A percentile compares a stretch with the other conserved stretches of the same genome.
Evolutionary conservation across 2,113 vertebrate genomes (phyloP).

Genomic region (Hipposideros armiger): DNA sequence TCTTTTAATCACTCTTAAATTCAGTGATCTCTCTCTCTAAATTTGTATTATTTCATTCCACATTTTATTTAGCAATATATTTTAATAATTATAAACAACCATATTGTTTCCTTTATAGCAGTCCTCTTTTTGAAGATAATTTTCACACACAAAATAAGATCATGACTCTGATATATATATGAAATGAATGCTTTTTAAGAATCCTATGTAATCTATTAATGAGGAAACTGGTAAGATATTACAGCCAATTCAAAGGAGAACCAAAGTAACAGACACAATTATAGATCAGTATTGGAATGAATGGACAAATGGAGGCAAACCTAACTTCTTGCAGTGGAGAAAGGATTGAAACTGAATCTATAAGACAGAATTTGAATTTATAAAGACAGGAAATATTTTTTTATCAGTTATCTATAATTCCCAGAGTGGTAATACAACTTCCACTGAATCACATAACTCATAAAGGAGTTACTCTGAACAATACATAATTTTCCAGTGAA

Average conservation of each 20-base stretch:
- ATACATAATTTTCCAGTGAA: background rate
- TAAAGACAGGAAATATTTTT: background rate
- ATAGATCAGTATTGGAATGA: background rate
- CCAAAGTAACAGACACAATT: background rate
- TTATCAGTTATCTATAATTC: background rate
- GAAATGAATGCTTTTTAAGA: background rate
- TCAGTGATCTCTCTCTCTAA: background rate
- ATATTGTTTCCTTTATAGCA: background rate
- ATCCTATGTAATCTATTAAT: background rate
- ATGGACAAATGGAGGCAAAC: background rate
- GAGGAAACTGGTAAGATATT: background rate
- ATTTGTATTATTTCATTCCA: background rate
- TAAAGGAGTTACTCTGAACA: background rate
- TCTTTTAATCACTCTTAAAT: background rate
- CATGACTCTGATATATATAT: background rate
- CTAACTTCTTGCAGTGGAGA: background rate
- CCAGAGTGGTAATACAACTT: background rate
- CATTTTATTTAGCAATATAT: background rate
- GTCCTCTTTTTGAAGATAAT: background rate
- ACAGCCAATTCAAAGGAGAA: background rate
- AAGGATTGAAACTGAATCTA: background rate
- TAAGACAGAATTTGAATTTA: background rate
- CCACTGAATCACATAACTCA: background rate
- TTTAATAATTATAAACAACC: background rate
- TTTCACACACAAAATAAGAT: background rate